Evolutionary conservation across 92 coral and sea anemone species (phyloP), one percentile per base, ranked within the genome.

Genomic region (Zoanthus gigantus): DNA sequence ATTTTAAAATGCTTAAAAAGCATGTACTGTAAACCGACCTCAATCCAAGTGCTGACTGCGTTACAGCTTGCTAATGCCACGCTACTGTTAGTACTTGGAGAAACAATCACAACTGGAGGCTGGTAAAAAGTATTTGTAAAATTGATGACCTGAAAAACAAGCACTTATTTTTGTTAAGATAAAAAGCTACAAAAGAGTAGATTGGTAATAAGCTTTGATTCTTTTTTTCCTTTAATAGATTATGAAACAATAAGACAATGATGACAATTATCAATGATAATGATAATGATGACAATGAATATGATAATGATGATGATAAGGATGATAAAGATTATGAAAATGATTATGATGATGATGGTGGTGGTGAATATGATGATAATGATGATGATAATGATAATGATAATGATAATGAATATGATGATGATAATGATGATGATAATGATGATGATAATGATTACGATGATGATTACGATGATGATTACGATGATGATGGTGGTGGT

Each of bases 11-110:
- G 42, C 42, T 37, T 37, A 37, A 37, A 37, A 37, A 37, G 4
- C 42, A 37, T 53, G 58, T n/a, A n/a, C n/a, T n/a, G n/a, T 53
- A 53, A 53, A 53, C 58, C 7, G 10, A 53, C 58, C 58, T 53
- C 58, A 53, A 53, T 2, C 58, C 58, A 53, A 53, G 58, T 53
- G 58, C 58, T 42, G 81, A 76, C 30, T 16, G 81, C 81, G 44
- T 76, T 76, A 45, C 58, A 76, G 50, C 53, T 23, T 17, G 81
- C 81, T 58, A 42, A 50, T 6, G 11, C 14, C n/a, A 53, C 66
- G 58, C 29, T 76, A 45, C 81, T 76, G 81, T 76, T 76, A 15
- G 47, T 76, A 53, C 65, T 50, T 76, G 81, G 66, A 76, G 81
- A 76, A n/a, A 52, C 29, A 9, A 76, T 76, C 63, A 76, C 81